phyloP scores from a whole-genome alignment of 2,113 vertebrate species.

The Tringa solitaria region DNA sequence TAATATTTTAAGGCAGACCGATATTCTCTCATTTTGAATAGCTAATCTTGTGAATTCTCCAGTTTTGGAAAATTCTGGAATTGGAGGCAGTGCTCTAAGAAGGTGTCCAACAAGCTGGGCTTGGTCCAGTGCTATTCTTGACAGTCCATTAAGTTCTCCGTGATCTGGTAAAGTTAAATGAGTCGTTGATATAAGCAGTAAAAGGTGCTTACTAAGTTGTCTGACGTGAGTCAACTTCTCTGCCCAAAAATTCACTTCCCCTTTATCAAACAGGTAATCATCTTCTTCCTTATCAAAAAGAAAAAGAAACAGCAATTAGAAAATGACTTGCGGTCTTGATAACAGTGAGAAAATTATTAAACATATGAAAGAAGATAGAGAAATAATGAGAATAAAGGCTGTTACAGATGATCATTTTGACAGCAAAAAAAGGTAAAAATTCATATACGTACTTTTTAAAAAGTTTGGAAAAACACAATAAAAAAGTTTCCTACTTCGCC shows the following conservation, averaged over 20 bases:
- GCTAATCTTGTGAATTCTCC: constrained; percentile 78
- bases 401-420: not conserved
- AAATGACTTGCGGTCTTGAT: not conserved
- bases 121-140: constrained; percentile 53
- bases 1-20: constrained; percentile 74
- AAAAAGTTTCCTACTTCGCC: not conserved
- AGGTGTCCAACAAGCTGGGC: constrained; percentile 34
- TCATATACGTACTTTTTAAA: not conserved
- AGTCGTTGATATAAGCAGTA: constrained; percentile 44
- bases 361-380: not conserved
- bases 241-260: constrained; percentile 91
- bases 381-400: not conserved
- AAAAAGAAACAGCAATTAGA: not conserved
- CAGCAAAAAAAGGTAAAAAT: not conserved
- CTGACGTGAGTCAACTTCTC: constrained; percentile 84
- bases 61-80: constrained; percentile 85
- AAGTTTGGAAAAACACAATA: not conserved
- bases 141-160: constrained; percentile 49
- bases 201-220: constrained; percentile 80
- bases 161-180: not conserved
- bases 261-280: constrained; percentile 90
- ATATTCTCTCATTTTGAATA: constrained; percentile 77
- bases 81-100: constrained; percentile 72
- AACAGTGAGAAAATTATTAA: not conserved
- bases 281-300: constrained; percentile 80